Conservation (phyloP, 2,888 invertebrate genomes). For the Eupeodes latifasciatus region DNA sequence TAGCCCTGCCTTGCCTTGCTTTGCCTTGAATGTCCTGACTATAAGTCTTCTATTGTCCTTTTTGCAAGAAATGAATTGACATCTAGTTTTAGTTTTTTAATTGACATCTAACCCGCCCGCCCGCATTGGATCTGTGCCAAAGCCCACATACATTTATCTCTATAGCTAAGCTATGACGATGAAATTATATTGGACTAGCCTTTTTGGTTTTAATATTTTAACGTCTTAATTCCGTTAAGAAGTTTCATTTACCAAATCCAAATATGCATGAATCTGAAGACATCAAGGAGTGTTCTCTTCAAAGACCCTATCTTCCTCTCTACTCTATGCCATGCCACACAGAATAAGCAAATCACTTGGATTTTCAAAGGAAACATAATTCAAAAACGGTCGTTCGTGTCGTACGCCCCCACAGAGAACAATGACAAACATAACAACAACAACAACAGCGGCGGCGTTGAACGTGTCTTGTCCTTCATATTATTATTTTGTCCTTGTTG, state of each 20-base stretch:
- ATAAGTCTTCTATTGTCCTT: conserved; percentile 45
- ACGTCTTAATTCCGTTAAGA: conserved; percentile 49
- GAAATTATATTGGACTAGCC: not conserved
- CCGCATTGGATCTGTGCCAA: conserved; percentile 48
- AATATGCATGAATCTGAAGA: conserved; percentile 21
- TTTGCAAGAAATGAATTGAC: not conserved
- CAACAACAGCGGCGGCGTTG: not conserved
- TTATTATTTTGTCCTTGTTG: conserved; percentile 28
- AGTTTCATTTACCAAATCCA: conserved; percentile 42
- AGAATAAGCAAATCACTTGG: conserved; percentile 28
- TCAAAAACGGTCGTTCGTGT: not conserved
- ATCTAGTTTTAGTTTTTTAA: conserved; percentile 36
- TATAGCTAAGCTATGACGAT: too few relatives aligned
- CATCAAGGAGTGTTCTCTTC: conserved; percentile 36
- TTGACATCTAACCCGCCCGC: conserved; percentile 41
- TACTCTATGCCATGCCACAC: not conserved
- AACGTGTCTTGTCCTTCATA: conserved; percentile 50
- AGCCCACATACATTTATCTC: conserved; percentile 1
- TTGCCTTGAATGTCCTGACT: not conserved
- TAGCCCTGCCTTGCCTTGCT: too few relatives aligned
- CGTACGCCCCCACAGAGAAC: too few relatives aligned
- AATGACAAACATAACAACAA: not conserved
- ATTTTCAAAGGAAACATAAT: conserved; percentile 25
- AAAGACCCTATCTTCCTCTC: not conserved
- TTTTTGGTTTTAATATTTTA: conserved; percentile 17